These are phyloP conservation scores for Geophilus truncorum DNA, from an alignment of 2,888 invertebrate genomes.

Conservation along the genomic window DNA sequence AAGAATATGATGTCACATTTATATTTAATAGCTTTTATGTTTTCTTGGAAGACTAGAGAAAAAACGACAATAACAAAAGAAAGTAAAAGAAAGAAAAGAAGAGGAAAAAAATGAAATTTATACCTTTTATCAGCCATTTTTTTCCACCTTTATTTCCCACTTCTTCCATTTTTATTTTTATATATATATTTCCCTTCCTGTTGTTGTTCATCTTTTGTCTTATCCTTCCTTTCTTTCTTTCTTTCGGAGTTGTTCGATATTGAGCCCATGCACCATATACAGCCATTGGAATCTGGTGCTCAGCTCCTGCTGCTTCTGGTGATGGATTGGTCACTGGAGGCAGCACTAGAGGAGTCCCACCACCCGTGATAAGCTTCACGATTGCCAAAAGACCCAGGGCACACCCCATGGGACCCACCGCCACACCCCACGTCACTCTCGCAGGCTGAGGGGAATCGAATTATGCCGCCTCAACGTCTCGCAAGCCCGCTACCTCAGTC, in stretches of 20 bases:
- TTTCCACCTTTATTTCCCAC: neutral
- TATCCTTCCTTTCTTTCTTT: neutral
- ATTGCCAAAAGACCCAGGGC: constrained; percentile 27
- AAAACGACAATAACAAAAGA: too few species aligned
- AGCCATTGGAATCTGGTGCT: neutral
- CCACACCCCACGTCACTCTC: constrained; percentile 17
- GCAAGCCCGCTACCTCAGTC: constrained; percentile 22
- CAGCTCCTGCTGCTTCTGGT: constrained; percentile 22
- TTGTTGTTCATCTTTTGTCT: constrained; percentile 17
- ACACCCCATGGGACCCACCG: constrained; percentile 22
- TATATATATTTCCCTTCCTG: neutral
- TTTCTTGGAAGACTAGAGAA: neutral
- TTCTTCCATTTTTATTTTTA: neutral
- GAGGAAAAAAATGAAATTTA: neutral
- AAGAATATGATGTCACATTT: too few species aligned
- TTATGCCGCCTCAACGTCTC: constrained; percentile 27
- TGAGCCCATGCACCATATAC: too few species aligned
- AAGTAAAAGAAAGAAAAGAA: neutral
- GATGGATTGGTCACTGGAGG: constrained; percentile 25
- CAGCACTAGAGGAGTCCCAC: constrained; percentile 12
- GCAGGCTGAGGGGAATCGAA: constrained; percentile 14
- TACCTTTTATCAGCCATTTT: neutral
- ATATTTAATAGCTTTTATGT: neutral
- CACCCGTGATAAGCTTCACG: constrained; percentile 27
- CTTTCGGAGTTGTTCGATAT: neutral